phyloP scores from a whole-genome alignment of 2,888 invertebrate species.

The Neoitamus cyanurus region DNA sequence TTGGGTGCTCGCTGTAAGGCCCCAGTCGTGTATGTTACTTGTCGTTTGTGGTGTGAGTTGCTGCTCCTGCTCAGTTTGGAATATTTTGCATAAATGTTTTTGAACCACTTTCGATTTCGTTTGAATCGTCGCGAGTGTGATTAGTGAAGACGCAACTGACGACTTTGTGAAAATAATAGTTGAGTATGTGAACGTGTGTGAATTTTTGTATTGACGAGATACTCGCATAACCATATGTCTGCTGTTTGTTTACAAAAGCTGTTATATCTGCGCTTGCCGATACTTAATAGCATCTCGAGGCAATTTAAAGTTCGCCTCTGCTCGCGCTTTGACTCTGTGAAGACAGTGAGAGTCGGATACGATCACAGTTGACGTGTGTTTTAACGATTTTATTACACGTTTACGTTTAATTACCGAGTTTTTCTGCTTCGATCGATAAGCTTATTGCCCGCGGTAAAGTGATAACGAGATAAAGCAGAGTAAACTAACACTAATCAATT shows the following conservation, averaged over 20 bases:
- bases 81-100: slow-evolving; percentile 3
- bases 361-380: slow-evolving; percentile 4
- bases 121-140: background rate
- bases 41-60: background rate
- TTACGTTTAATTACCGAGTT: background rate
- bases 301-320: background rate
- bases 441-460: slow-evolving; percentile 22
- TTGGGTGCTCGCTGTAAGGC: background rate
- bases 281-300: background rate
- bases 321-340: background rate
- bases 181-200: background rate
- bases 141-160: background rate
- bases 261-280: background rate
- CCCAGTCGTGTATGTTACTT: background rate
- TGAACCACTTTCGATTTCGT: background rate
- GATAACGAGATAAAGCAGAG: slow-evolving; percentile 9
- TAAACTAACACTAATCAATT: slow-evolving; percentile 16
- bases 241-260: background rate
- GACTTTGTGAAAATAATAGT: background rate
- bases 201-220: background rate
- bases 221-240: background rate
- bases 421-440: slow-evolving; percentile 20
- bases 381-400: slow-evolving; percentile 11
- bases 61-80: background rate
- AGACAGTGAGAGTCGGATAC: background rate